A percentile compares a stretch with the other conserved stretches of the same genome.
Conservation (phyloP, 2,113 vertebrate species). For the Rhizomys pruinosus region DNA sequence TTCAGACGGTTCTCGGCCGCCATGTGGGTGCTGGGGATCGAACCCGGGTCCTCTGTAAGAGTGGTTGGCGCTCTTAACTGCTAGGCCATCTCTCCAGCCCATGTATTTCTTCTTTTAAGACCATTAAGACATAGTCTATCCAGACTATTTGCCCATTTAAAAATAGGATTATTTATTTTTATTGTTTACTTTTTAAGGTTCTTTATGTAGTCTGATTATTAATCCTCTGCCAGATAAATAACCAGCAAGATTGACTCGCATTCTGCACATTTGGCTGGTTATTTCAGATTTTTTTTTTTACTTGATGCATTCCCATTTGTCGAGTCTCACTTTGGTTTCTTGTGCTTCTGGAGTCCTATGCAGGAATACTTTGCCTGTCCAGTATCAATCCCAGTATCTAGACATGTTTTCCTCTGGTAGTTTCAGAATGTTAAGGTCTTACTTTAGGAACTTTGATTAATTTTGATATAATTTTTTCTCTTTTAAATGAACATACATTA, state of each 20-base stretch:
- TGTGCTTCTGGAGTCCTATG: background rate
- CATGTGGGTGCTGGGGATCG: no score
- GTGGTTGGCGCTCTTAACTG: no score
- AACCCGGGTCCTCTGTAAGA: no score
- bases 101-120: background rate
- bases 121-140: no score
- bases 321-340: background rate
- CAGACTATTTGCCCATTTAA: background rate
- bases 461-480: background rate
- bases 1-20: no score
- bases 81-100: no score
- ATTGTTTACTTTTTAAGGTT: background rate
- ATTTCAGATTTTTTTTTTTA: background rate
- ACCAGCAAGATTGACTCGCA: background rate
- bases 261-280: background rate
- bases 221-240: background rate
- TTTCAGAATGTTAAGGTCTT: background rate
- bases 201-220: background rate
- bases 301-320: background rate
- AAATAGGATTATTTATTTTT: background rate
- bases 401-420: background rate
- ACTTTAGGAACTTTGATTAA: background rate
- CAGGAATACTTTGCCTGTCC: background rate
- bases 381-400: background rate
- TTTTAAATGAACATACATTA: background rate